phyloP scores from a whole-genome alignment of 2,888 invertebrate species.

The Charanyca ferruginea region DNA sequence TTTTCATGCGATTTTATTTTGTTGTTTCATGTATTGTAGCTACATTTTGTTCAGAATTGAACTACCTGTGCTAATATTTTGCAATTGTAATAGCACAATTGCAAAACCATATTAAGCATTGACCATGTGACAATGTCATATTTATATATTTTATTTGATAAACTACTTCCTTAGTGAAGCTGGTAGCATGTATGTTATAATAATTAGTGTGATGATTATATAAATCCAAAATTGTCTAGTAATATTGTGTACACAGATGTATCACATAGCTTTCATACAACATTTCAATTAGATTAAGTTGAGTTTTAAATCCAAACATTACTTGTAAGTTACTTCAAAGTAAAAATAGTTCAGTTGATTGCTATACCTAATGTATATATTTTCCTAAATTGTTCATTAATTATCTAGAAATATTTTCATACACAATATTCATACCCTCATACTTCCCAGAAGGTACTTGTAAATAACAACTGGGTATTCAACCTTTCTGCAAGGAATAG shows the following conservation, averaged over 20 bases:
- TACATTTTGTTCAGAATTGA: slow-evolving; percentile 32
- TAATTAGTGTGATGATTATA: slow-evolving; percentile 52
- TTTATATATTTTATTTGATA: slow-evolving; percentile 23
- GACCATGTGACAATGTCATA: slow-evolving; percentile 22
- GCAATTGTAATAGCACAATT: slow-evolving; percentile 25
- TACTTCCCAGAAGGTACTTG: slow-evolving; percentile 42
- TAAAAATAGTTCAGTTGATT: slow-evolving; percentile 49
- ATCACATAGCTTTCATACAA: slow-evolving; percentile 46
- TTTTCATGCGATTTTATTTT: slow-evolving; percentile 29
- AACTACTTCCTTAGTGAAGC: slow-evolving; percentile 61
- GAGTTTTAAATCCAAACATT: slow-evolving; percentile 56
- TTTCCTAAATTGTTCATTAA: slow-evolving; percentile 54
- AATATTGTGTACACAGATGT: slow-evolving; percentile 47
- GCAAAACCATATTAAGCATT: slow-evolving; percentile 8
- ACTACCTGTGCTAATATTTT: slow-evolving; percentile 41
- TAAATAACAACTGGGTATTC: slow-evolving; percentile 47
- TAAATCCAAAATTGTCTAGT: slow-evolving; percentile 54
- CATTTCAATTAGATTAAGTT: slow-evolving; percentile 56
- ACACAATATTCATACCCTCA: slow-evolving; percentile 52
- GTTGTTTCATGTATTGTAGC: slow-evolving; percentile 27
- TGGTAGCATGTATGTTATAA: slow-evolving; percentile 57
- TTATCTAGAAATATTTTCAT: slow-evolving; percentile 45
- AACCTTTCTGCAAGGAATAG: slow-evolving; percentile 21
- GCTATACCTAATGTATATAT: slow-evolving; percentile 59
- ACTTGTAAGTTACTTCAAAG: slow-evolving; percentile 57